Conservation (phyloP, 1,140 invertebrate genomes). For the Hyposmocoma kahamanoa region DNA sequence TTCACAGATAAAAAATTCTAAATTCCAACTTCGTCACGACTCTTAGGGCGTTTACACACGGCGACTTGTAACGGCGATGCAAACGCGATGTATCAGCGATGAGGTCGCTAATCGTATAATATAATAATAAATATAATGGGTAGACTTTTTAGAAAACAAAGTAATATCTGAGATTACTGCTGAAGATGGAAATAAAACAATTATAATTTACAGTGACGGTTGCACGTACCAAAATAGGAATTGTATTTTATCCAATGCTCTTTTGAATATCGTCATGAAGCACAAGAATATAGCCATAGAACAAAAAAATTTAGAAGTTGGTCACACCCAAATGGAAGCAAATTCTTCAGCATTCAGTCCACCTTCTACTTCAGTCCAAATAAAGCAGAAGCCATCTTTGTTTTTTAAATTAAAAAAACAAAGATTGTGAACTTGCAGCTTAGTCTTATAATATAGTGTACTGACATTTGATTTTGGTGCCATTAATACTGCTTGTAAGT, state of each 20-base stretch:
- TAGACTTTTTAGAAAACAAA: no score
- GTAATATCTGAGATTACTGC: neutral
- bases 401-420: neutral
- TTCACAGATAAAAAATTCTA: no score
- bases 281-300: neutral
- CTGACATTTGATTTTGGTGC: neutral
- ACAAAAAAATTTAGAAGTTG: neutral
- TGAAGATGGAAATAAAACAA: neutral
- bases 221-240: neutral
- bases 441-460: neutral
- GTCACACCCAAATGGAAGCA: no score
- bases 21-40: no score
- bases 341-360: neutral
- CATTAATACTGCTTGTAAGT: neutral
- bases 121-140: no score
- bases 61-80: no score
- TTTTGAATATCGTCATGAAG: neutral
- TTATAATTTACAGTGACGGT: neutral
- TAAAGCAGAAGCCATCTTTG: neutral
- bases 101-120: no score
- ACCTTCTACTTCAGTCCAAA: neutral
- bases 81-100: no score
- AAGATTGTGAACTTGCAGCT: neutral
- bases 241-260: neutral
- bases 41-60: no score